Conservation (phyloP, 1,140 invertebrate species). For the Zaprionus africanus region DNA sequence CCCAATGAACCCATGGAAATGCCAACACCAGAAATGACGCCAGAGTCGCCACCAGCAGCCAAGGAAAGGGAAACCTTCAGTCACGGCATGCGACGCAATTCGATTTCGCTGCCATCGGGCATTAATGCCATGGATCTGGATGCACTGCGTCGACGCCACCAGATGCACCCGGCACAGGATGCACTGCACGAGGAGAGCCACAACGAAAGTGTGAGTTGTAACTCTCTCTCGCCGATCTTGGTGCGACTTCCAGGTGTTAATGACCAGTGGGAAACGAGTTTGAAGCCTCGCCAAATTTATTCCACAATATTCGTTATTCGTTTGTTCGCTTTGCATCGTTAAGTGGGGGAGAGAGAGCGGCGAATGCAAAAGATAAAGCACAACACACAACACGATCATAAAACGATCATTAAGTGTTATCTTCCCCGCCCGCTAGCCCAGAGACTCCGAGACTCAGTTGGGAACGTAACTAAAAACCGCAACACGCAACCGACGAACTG, state of each 20-base stretch:
- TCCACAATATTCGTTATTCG: neutral
- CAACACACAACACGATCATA: conserved; percentile 12
- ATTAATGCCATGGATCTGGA: conserved; percentile 77
- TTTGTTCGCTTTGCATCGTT: conserved; percentile 10
- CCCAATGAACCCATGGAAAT: neutral
- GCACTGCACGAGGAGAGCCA: conserved; percentile 71
- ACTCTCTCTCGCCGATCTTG: neutral
- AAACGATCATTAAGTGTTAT: conserved; percentile 34
- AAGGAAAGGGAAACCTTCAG: conserved; percentile 41
- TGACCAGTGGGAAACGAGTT: neutral
- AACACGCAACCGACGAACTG: neutral
- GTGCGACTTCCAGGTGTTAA: neutral
- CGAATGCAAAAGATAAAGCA: conserved; percentile 19
- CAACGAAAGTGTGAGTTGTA: conserved; percentile 70
- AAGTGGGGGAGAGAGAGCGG: neutral
- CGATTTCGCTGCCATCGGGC: conserved; percentile 78
- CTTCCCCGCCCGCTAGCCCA: conserved; percentile 40
- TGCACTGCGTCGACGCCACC: conserved; percentile 68
- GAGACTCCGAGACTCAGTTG: conserved; percentile 22
- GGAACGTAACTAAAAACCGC: conserved; percentile 29
- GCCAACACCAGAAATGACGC: neutral
- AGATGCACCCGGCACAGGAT: conserved; percentile 74
- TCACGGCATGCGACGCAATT: conserved; percentile 70
- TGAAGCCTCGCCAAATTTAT: neutral
- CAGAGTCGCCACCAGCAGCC: conserved; percentile 11